Base-by-base conservation (phyloP, 2,888 invertebrate species). In the Phortica magna region DNA sequence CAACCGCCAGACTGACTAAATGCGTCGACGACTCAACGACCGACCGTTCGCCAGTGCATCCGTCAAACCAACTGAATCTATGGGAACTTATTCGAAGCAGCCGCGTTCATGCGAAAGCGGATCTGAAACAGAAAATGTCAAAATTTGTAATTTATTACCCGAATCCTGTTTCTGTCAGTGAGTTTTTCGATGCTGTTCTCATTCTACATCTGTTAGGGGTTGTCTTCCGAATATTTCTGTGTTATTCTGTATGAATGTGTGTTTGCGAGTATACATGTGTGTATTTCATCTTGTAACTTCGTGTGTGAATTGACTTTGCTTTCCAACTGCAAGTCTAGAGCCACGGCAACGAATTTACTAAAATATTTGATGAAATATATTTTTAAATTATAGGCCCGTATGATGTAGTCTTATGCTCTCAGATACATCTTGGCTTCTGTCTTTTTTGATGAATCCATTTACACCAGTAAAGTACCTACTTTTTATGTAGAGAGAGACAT, bases 131-230 rank as follows among this genome's bases (percentile, higher is more conserved):
- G 90, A 91, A 90, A 91, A 90, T 91, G 91, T 91, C 91, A 91
- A 91, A 90, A 88, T 90, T 90, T 89, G 84, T 91, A 91, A 91
- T 91, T 91, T 91, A 91, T 91, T 91, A 90, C 91, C 89, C 84
- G 87, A 89, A 90, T 91, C 89, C 89, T 90, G 91, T 90, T 90
- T 89, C 89, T 90, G 90, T 88, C 88, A 87, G 88, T 89, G 89
- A 88, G 85, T 89, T 88, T 88, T 84, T 84, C 85, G 83, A 81
- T 83, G 82, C 77, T 79, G 12, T 67, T 73, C 31, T 43, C 70
- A 14, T 42, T 42, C 67, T 17, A 3, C n/a, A 14, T 42, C 9
- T 61, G 39, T 42, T 48, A 55, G 53, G 59, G 72, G 55, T 68
- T 71, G 64, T 17, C 55, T n/a, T 82, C 80, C 61, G 19, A 7